A percentile compares a stretch with the other conserved stretches of the same genome.
Evolutionary conservation across 1,140 invertebrate species (phyloP).

Genomic region (Drosophila suzukii): DNA sequence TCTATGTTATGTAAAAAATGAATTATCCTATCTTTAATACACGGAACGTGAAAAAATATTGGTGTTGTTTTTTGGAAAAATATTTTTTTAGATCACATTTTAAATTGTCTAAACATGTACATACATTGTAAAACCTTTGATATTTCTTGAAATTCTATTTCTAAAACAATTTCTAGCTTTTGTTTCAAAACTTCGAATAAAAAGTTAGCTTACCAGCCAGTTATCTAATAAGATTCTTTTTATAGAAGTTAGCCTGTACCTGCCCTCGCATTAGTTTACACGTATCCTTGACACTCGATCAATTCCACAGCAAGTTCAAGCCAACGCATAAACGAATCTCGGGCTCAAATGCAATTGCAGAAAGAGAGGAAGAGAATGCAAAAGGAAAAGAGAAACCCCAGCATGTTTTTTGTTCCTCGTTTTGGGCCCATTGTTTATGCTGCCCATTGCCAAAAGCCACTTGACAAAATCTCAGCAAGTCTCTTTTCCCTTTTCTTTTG

Average conservation of each 20-base stretch:
- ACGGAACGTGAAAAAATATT: too few relatives aligned
- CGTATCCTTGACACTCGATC: conserved; percentile 34
- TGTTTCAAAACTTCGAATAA: background rate
- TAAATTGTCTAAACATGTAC: too few relatives aligned
- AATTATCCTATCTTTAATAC: too few relatives aligned
- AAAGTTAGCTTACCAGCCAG: background rate
- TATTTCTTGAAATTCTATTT: too few relatives aligned
- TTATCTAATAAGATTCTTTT: background rate
- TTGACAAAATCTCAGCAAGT: conserved; percentile 64
- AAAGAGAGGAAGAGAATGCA: conserved; percentile 7
- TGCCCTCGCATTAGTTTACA: conserved; percentile 15
- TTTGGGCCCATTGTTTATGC: conserved; percentile 64
- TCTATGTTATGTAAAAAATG: too few relatives aligned
- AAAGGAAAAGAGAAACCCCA: conserved; percentile 20
- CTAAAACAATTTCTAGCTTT: background rate
- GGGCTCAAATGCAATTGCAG: conserved; percentile 59
- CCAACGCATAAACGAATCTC: conserved; percentile 34
- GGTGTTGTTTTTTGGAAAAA: too few relatives aligned
- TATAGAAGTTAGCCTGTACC: background rate
- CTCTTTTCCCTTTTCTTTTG: conserved; percentile 16
- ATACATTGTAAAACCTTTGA: too few relatives aligned
- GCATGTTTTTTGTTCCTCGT: conserved; percentile 8
- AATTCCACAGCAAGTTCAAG: conserved; percentile 31
- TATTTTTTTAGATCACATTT: too few relatives aligned
- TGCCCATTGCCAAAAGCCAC: conserved; percentile 74